Evolutionary conservation across 1,140 invertebrate species (phyloP), one percentile per base, ranked within the genome.

Genomic region (Bombus waltoni): DNA sequence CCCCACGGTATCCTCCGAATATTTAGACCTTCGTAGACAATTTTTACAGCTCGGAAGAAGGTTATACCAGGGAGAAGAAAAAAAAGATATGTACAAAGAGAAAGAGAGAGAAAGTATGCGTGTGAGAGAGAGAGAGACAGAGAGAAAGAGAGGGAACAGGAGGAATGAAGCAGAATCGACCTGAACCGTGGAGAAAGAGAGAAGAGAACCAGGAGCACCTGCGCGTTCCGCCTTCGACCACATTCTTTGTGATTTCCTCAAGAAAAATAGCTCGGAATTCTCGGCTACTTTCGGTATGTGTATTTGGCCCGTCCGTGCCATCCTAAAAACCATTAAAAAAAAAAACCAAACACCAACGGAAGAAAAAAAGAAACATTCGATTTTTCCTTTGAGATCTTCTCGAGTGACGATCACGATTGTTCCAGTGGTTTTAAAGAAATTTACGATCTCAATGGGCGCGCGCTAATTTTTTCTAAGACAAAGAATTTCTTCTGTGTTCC

Each of bases 1-100:
- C 82, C 82, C 87, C 68, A 74, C 72, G 73, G 81, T 86, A 88
- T 90, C 87, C 89, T 75, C 87, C 88, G 83, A 91, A 92, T 92
- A 91, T 91, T 90, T 91, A 88, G 88, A 87, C 79, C 77, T 88
- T 87, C 85, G 83, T 89, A 86, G 83, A 83, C 42, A 84, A 86
- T 87, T 86, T 91, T 88, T 86, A 87, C 81, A 83, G 80, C 72
- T 74, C 44, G 38, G 62, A 2, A n/a, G 71, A 35, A 53, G 35
- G 40, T 22, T 35, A 22, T 32, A 15, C 32, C 11, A n/a, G 15
- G 2, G 22, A 77, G 71, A 25, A 18, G 35, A 15, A 35, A 66
- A 66, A n/a, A 66, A 8, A 18, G 32, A 78, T 53, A 22, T 53
- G 47, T 53, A 53, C 18, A 53, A 53, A 53, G 32, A 35, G 65